These are phyloP conservation scores for Drosophila pachea DNA, from an alignment of 1,140 invertebrate species.

Conservation along the genomic window DNA sequence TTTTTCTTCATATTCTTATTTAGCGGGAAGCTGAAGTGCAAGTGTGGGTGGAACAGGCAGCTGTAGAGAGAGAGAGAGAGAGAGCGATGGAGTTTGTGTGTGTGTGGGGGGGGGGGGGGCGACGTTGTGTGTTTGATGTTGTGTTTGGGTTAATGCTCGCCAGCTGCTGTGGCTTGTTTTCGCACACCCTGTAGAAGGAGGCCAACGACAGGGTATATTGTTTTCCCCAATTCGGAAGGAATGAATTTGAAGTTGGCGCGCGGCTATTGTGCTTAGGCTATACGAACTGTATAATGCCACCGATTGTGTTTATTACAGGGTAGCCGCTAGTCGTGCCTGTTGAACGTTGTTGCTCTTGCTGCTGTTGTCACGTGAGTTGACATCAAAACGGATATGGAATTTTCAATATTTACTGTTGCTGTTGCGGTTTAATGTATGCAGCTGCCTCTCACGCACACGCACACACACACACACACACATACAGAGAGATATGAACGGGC, in stretches of 20 bases:
- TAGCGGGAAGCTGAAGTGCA: too few relatives aligned
- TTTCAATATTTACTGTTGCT: conserved; percentile 71
- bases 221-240: too few relatives aligned
- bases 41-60: too few relatives aligned
- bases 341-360: conserved; percentile 29
- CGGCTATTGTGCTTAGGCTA: too few relatives aligned
- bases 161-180: conserved; percentile 15
- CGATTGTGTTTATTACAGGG: too few relatives aligned
- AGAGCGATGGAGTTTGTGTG: neutral
- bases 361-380: conserved; percentile 49
- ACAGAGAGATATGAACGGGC: neutral
- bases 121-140: neutral
- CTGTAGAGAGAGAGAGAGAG: too few relatives aligned
- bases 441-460: conserved; percentile 34
- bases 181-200: neutral
- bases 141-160: conserved; percentile 1
- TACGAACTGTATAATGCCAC: too few relatives aligned
- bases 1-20: too few relatives aligned
- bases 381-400: conserved; percentile 72
- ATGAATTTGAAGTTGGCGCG: too few relatives aligned
- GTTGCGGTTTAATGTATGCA: conserved; percentile 66
- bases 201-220: too few relatives aligned
- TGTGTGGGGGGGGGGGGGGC: neutral
- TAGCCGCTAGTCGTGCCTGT: conserved; percentile 4
- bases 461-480: conserved; percentile 19